These are phyloP conservation scores for Lerista edwardsae DNA, from an alignment of 2,797 vertebrate genomes.

Conservation along the genomic window DNA sequence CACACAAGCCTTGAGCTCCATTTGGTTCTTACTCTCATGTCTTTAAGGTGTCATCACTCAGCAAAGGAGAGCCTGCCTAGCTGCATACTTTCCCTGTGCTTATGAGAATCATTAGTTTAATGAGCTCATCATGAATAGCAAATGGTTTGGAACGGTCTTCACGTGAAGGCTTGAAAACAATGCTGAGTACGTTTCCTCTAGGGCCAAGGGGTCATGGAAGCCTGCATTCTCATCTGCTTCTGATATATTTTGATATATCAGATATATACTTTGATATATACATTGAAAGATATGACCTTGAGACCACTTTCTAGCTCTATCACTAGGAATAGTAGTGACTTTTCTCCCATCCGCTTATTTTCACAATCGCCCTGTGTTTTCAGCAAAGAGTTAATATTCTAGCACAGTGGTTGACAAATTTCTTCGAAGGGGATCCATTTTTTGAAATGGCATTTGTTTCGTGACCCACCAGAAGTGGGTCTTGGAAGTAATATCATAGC, in stretches of 20 bases:
- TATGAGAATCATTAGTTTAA: slow-evolving; percentile 18
- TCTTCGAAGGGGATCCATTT: no score
- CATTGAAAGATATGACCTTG: not conserved
- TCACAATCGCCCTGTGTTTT: not conserved
- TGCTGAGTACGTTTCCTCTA: rapidly evolving
- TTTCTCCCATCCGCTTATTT: not conserved
- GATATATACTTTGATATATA: no score
- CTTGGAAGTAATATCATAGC: no score
- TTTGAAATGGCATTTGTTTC: no score
- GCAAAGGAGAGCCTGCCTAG: slow-evolving; percentile 5
- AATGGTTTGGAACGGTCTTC: not conserved
- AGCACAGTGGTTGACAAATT: no score
- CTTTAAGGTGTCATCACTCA: slow-evolving; percentile 23
- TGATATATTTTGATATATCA: rapidly evolving
- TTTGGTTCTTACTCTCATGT: slow-evolving; percentile 17
- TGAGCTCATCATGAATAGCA: rapidly evolving
- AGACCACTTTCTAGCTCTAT: not conserved
- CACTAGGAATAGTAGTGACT: not conserved
- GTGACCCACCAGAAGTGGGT: no score
- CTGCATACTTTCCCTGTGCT: not conserved
- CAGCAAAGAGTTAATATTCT: not conserved
- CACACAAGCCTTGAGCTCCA: not conserved
- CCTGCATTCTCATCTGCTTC: not conserved
- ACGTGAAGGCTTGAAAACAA: slow-evolving; percentile 3
- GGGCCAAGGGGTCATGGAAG: rapidly evolving